Conservation (phyloP, 92 coral and sea anemone species). For the Zoanthus sociatus region DNA sequence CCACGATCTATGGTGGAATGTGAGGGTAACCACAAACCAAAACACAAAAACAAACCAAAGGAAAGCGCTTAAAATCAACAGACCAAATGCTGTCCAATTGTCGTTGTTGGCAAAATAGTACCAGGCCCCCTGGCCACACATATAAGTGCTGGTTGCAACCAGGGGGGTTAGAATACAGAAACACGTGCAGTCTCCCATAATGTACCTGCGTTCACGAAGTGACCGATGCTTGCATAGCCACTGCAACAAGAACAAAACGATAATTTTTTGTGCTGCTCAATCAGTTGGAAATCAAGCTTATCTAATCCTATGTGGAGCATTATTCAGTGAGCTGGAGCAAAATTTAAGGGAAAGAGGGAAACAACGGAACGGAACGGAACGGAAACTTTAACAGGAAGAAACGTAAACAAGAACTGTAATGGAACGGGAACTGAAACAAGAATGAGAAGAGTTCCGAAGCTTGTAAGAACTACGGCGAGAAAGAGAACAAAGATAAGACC, state of each 20-base stretch:
- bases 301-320: too few relatives aligned
- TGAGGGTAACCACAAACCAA: conserved; percentile 82
- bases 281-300: neutral
- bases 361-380: too few relatives aligned
- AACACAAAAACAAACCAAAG: conserved; percentile 79
- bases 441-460: neutral
- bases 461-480: neutral
- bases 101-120: conserved; percentile 78
- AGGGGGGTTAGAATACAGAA: conserved; percentile 84
- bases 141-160: conserved; percentile 79
- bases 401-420: neutral
- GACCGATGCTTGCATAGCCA: conserved; percentile 79
- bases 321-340: too few relatives aligned
- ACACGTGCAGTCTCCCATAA: conserved; percentile 84
- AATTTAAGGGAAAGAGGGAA: too few relatives aligned
- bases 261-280: neutral
- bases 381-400: neutral
- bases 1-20: conserved; percentile 87
- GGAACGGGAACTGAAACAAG: neutral
- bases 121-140: conserved; percentile 94
- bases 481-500: neutral
- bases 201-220: conserved; percentile 85
- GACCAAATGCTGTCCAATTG: conserved; percentile 81
- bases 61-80: conserved; percentile 76
- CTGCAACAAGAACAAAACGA: conserved; percentile 54